Conservation (phyloP, 2,113 vertebrate genomes). For the Myiozetetes cayanensis region DNA sequence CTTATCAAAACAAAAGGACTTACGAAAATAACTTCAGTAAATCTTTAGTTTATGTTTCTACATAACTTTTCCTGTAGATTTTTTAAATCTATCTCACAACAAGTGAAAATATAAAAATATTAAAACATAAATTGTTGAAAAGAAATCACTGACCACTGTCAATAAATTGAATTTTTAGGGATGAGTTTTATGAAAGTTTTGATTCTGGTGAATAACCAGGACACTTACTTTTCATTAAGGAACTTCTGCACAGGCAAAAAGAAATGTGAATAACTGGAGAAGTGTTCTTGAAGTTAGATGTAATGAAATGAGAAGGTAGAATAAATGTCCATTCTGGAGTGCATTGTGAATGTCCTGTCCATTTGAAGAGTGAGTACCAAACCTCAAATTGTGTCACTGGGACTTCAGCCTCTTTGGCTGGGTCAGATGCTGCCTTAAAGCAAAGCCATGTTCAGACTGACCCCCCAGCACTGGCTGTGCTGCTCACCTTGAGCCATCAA, state of each 20-base stretch:
- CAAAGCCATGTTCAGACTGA: rapidly evolving
- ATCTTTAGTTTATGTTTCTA: not conserved
- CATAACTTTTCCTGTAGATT: not conserved
- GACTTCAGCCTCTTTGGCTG: not conserved
- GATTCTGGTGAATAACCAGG: not conserved
- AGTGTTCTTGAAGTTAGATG: not conserved
- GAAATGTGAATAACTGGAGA: not conserved
- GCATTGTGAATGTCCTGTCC: not conserved
- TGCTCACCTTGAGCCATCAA: rapidly evolving
- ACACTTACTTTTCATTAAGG: not conserved
- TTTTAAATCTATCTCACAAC: not conserved
- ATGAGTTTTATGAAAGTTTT: not conserved
- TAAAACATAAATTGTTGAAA: not conserved
- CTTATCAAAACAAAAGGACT: not conserved
- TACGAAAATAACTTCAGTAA: not conserved
- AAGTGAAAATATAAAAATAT: not conserved
- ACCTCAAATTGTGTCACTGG: not conserved
- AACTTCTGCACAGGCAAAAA: not conserved
- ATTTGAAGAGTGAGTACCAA: not conserved
- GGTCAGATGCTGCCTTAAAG: not conserved
- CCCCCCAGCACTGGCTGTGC: too few species aligned
- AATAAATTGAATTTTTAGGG: not conserved
- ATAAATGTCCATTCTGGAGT: not conserved
- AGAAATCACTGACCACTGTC: not conserved
- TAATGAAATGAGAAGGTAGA: not conserved